Conservation (phyloP, 2,113 vertebrate species). For the Xenopus laevis region DNA sequence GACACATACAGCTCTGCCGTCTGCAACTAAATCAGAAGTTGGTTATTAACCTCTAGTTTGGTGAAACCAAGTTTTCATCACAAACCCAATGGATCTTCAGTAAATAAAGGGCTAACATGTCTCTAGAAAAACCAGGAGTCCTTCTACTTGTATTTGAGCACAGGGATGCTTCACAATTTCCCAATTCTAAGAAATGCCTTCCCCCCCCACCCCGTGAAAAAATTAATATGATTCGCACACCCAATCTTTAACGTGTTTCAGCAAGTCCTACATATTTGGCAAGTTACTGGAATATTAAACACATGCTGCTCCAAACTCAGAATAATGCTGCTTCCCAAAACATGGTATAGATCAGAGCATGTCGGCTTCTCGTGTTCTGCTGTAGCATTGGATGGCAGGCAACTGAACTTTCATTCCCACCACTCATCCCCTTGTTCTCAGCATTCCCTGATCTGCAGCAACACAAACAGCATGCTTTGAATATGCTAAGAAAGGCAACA, state of each 20-base stretch:
- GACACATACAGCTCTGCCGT: no score
- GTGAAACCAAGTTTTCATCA: no score
- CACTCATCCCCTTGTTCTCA: no score
- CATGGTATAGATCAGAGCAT: neutral
- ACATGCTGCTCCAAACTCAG: neutral
- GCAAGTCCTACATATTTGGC: conserved; percentile 4
- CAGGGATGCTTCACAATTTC: no score
- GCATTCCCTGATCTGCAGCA: no score
- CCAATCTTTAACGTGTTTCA: conserved; percentile 13
- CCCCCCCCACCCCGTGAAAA: neutral
- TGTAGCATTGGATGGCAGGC: neutral
- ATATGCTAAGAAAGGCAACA: no score
- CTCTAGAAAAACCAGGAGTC: no score
- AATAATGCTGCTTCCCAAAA: neutral
- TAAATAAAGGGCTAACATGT: no score
- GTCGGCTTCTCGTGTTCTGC: neutral
- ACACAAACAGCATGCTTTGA: no score
- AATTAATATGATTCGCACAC: conserved; percentile 5
- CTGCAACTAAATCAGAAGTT: no score
- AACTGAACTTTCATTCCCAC: neutral
- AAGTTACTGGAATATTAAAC: conserved; percentile 2
- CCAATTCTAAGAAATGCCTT: conserved; percentile 7
- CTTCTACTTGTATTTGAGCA: neutral
- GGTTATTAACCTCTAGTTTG: no score
- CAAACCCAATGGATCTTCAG: no score